Evolutionary conservation across 2,797 vertebrate species (phyloP).

Genomic region (Enteromius trimaculatus): DNA sequence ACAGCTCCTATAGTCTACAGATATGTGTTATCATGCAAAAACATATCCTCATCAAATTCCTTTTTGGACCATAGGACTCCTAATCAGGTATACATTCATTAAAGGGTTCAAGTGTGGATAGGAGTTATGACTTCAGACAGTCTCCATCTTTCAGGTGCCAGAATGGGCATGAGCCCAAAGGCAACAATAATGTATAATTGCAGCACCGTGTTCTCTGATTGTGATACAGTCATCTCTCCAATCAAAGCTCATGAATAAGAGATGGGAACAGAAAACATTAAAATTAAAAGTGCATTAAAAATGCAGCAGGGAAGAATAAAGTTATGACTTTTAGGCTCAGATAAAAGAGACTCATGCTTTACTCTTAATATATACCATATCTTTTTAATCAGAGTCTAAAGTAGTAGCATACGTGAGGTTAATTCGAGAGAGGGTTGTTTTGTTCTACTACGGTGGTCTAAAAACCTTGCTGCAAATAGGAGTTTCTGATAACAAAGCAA

Average conservation of each 20-base stretch:
- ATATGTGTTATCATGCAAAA: background rate
- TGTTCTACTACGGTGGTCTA: background rate
- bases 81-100: background rate
- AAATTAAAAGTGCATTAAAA: slow-evolving; percentile 81
- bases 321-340: slow-evolving; percentile 27
- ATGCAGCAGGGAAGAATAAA: slow-evolving; percentile 65
- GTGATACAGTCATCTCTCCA: slow-evolving; percentile 68
- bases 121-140: background rate
- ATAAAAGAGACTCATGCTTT: slow-evolving; percentile 39
- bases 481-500: background rate
- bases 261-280: slow-evolving; percentile 74
- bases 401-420: background rate
- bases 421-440: background rate
- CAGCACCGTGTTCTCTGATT: slow-evolving; percentile 50
- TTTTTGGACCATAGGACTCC: background rate
- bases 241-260: slow-evolving; percentile 81
- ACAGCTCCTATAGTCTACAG: background rate
- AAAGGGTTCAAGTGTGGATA: background rate
- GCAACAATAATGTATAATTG: slow-evolving; percentile 60
- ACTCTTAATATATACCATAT: slow-evolving; percentile 23
- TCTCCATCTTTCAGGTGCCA: slow-evolving; percentile 20
- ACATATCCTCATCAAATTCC: background rate
- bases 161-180: slow-evolving; percentile 45
- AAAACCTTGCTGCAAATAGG: background rate
- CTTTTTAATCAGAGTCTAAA: slow-evolving; percentile 21